Conservation (phyloP, 1,140 invertebrate species). For the Sesamia nonagrioides region DNA sequence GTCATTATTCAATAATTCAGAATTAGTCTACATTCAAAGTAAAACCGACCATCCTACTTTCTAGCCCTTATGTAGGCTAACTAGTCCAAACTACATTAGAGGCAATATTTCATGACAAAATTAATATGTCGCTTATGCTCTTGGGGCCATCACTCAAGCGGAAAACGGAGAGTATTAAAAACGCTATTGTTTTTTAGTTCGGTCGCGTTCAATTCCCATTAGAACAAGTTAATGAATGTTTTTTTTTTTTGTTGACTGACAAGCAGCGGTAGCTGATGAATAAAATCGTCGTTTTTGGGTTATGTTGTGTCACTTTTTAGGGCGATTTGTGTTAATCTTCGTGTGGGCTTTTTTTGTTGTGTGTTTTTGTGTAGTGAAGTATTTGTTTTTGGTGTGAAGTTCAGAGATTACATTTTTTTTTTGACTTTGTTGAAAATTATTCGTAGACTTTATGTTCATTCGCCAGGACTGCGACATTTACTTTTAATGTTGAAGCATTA, state of each 20-base stretch:
- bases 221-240: slow-evolving; percentile 69
- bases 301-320: slow-evolving; percentile 14
- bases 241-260: slow-evolving; percentile 45
- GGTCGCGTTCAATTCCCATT: slow-evolving; percentile 76
- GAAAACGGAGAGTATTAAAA: slow-evolving; percentile 62
- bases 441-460: no score
- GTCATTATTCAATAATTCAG: no score
- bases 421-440: not conserved
- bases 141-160: slow-evolving; percentile 62
- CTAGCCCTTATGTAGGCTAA: no score
- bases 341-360: slow-evolving; percentile 14
- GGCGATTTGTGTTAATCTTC: not conserved
- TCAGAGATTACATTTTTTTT: not conserved
- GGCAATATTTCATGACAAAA: slow-evolving; percentile 35
- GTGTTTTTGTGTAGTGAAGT: not conserved
- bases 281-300: slow-evolving; percentile 50
- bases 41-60: no score
- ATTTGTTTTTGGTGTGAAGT: not conserved
- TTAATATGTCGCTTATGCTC: slow-evolving; percentile 53
- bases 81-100: not conserved
- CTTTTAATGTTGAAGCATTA: no score
- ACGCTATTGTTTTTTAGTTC: slow-evolving; percentile 68
- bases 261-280: slow-evolving; percentile 47
- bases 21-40: no score
- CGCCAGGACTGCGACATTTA: no score